Conservation (phyloP, 2,113 vertebrate genomes). For the Urocynchramus pylzowi region DNA sequence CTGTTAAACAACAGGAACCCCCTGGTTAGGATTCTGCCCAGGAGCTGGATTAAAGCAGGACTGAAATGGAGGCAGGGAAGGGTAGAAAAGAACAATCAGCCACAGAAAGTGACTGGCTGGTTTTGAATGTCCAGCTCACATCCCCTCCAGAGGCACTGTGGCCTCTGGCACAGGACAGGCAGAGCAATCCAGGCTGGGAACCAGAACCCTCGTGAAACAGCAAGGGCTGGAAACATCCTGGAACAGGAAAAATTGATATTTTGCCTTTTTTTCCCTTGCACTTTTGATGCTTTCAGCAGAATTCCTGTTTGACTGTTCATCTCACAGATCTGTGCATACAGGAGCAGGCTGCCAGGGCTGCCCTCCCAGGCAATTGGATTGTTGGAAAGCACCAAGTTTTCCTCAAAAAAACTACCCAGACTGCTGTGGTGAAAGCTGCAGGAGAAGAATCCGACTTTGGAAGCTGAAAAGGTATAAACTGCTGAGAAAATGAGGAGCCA, state of each 20-base stretch:
- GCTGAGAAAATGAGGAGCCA: slow-evolving; percentile 41
- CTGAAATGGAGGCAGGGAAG: background rate
- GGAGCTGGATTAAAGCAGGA: background rate
- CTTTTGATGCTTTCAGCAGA: background rate
- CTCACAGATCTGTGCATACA: background rate
- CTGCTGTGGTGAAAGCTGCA: background rate
- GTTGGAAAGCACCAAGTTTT: background rate
- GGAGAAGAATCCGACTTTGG: background rate
- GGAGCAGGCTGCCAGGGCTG: background rate
- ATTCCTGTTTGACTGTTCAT: background rate
- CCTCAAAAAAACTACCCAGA: background rate
- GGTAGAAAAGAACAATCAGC: background rate
- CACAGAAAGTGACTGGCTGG: background rate
- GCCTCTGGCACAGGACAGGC: accelerated
- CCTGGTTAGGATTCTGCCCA: background rate
- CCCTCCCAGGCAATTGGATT: background rate
- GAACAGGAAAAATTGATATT: background rate
- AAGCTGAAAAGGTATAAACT: background rate
- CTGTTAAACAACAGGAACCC: background rate
- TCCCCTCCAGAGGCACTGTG: background rate
- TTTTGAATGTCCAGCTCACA: background rate
- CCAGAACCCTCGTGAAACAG: background rate
- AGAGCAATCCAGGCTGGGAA: background rate
- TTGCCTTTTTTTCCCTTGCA: background rate
- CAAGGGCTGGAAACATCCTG: background rate